Percentiles rank a stretch among this genome's conserved stretches.
Evolutionary conservation across 2,113 vertebrate species (phyloP).

Genomic region (Procavia capensis): DNA sequence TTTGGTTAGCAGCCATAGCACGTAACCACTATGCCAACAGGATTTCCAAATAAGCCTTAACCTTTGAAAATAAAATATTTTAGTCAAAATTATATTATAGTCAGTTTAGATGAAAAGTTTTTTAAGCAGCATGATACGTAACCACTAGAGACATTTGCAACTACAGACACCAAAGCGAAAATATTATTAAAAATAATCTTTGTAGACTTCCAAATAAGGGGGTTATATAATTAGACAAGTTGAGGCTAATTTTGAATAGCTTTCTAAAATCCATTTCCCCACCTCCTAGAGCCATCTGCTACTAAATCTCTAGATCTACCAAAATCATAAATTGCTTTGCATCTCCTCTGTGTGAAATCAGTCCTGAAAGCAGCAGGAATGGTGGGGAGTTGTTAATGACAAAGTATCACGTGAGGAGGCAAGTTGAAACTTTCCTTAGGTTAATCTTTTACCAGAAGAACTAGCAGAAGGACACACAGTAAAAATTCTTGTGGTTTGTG

Average conservation of each 20-base stretch:
- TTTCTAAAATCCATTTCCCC: slow-evolving; percentile 21
- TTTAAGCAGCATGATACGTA: not conserved
- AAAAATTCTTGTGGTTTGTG: not conserved
- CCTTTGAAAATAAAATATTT: slow-evolving; percentile 42
- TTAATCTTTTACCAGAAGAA: slow-evolving; percentile 2
- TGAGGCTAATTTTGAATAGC: slow-evolving; percentile 54
- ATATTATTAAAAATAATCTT: not conserved
- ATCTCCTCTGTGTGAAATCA: slow-evolving; percentile 64
- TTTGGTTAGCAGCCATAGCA: too few relatives aligned
- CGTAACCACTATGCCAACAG: too few relatives aligned
- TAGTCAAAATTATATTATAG: not conserved
- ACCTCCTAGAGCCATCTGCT: slow-evolving; percentile 48
- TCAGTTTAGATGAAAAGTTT: not conserved
- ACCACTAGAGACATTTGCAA: not conserved
- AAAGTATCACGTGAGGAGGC: slow-evolving; percentile 41
- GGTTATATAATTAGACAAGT: slow-evolving; percentile 32
- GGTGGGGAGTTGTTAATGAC: slow-evolving; percentile 64
- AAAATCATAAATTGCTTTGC: slow-evolving; percentile 70
- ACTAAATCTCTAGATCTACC: slow-evolving; percentile 44
- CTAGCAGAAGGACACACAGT: not conserved
- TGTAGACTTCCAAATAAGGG: slow-evolving; percentile 16
- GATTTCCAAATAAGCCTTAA: not conserved
- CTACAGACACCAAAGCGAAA: not conserved
- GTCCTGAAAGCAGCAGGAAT: slow-evolving; percentile 67
- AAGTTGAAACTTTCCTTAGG: slow-evolving; percentile 39